Evolutionary conservation across 2,888 invertebrate species (phyloP), one percentile per base, ranked within the genome.

Genomic region (Tolmerus cingulatus): DNA sequence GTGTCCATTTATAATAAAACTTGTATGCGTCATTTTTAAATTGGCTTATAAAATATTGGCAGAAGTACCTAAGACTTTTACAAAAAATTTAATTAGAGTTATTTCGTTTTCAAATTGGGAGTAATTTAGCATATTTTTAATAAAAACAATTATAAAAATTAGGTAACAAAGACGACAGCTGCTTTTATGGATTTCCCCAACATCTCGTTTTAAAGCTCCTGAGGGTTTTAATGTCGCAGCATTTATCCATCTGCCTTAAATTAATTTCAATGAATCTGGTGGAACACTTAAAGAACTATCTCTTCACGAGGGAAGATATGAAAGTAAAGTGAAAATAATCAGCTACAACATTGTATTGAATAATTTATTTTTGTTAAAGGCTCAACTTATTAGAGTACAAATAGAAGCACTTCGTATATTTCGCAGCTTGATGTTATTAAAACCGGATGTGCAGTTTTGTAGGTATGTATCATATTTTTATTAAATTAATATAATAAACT

Each of bases 181-280:
- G 40, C 19, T 90, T 93, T 93, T 85, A 96, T 91, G 95, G 95
- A 5, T 94, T 94, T 89, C 96, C 97, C 3, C 93, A 96, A 88
- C 91, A 95, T 86, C 93, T 95, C 84, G 96, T 96, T 9, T 91
- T 98, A 23, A 97, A 96, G 91, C 92, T 98, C 5, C 92, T 97
- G 51, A 94, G 97, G 90, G 93, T 97, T 85, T 91, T 98, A 43
- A 94, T 95, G 40, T 93, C 95, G 55, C 95, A 96, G 90, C 91
- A 91, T 78, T 87, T 91, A 57, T 90, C 90, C 8, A 90, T 92
- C 74, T 90, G 91, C 46, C 85, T 91, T 8, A 90, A 90, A 86
- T 82, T 92, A 34, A 86, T 89, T 46, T 90, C 90, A 77, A 87
- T 89, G 16, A 90, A 90, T 46, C 88, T 91, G 23, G 88, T 91